Evolutionary conservation across 2,888 invertebrate genomes (phyloP).

Genomic region (Geophilus truncorum): DNA sequence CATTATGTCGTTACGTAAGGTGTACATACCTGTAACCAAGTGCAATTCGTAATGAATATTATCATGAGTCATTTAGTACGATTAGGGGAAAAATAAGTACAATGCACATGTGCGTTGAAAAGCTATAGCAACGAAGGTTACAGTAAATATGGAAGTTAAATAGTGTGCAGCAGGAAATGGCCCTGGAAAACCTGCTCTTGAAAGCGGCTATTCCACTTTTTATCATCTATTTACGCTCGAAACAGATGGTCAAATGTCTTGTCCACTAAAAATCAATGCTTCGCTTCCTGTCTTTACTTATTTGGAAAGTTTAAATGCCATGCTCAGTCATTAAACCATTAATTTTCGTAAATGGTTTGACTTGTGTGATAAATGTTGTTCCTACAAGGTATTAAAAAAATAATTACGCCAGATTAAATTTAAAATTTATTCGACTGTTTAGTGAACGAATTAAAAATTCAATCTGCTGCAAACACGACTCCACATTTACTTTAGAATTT

Average conservation of each 20-base stretch:
- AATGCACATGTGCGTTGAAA: neutral
- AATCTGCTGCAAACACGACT: neutral
- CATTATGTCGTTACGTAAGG: neutral
- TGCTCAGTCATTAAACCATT: neutral
- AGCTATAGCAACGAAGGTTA: neutral
- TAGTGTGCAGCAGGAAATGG: neutral
- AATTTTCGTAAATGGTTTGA: neutral
- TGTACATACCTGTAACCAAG: no score
- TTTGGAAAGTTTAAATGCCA: neutral
- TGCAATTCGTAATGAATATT: neutral
- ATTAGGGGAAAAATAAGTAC: neutral
- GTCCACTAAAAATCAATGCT: slow-evolving; percentile 3
- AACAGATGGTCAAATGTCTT: slow-evolving; percentile 3
- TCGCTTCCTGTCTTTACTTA: slow-evolving; percentile 17
- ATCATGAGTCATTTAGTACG: neutral
- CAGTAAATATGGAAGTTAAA: neutral
- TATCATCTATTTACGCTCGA: neutral
- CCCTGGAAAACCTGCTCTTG: slow-evolving; percentile 7
- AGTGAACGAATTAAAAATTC: neutral
- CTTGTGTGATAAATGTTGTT: neutral
- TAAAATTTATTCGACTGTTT: neutral
- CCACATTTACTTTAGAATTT: no score
- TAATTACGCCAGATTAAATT: neutral
- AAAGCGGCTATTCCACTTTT: slow-evolving; percentile 1
- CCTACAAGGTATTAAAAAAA: neutral